Conservation (phyloP, 2,113 vertebrate genomes). For the Pelodiscus sinensis region DNA sequence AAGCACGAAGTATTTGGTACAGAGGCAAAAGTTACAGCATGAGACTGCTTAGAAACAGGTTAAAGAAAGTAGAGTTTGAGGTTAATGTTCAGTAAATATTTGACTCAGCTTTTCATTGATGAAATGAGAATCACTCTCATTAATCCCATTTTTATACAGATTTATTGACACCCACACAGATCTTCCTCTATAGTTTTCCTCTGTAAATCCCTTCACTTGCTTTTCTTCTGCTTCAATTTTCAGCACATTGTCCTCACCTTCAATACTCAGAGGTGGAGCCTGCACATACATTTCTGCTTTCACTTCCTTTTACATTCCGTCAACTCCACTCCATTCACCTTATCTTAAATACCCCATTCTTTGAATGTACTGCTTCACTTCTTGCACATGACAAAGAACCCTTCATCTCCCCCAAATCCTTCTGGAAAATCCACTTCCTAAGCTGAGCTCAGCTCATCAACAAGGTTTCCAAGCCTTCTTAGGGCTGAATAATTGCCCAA, state of each 20-base stretch:
- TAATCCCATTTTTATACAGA: not conserved
- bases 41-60: not conserved
- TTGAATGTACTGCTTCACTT: not conserved
- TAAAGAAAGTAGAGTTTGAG: not conserved
- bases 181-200: not conserved
- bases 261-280: not conserved
- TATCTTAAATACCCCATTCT: not conserved
- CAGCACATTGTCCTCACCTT: not conserved
- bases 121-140: not conserved
- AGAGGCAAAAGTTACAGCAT: not conserved
- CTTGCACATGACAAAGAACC: accelerated
- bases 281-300: not conserved
- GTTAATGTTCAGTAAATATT: constrained; percentile 13
- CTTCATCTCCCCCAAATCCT: not conserved
- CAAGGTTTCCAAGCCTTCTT: not conserved
- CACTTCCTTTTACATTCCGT: not conserved
- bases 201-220: not conserved
- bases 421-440: not conserved
- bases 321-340: not conserved
- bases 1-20: constrained; percentile 24
- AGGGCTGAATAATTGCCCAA: not conserved
- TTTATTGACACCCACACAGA: not conserved
- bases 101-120: constrained; percentile 3
- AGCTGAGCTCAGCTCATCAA: constrained; percentile 58
- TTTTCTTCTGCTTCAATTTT: not conserved